A percentile compares a stretch with the other conserved stretches of the same genome.
These are phyloP conservation scores for Meiosimyza platycephala DNA, from an alignment of 2,888 invertebrate species.

Conservation along the genomic window DNA sequence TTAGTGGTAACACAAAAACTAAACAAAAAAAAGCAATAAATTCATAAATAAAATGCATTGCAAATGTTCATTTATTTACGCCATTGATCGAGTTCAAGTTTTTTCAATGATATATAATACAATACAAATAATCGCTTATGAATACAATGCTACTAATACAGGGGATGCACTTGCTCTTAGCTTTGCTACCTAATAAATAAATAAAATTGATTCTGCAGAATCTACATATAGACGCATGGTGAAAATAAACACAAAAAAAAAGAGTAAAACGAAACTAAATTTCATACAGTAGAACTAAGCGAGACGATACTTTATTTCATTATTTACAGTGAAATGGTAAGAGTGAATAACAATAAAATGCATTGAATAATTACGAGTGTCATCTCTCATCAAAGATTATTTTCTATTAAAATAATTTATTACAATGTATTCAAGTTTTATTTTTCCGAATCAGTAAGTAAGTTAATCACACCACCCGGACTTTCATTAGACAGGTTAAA, in stretches of 20 bases:
- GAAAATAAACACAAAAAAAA: background rate
- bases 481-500: too few species aligned
- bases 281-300: too few species aligned
- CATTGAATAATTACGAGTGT: too few species aligned
- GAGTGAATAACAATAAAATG: too few species aligned
- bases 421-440: too few species aligned
- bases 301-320: too few species aligned
- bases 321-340: too few species aligned
- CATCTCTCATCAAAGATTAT: too few species aligned
- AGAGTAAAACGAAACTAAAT: too few species aligned
- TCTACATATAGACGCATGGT: conserved; percentile 40
- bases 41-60: conserved; percentile 38
- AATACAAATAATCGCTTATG: background rate
- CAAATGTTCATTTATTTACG: conserved; percentile 41
- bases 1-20: conserved; percentile 15
- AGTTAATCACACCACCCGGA: too few species aligned
- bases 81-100: conserved; percentile 24
- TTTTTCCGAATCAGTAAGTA: too few species aligned
- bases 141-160: conserved; percentile 39
- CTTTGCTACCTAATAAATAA: conserved; percentile 37
- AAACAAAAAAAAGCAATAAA: conserved; percentile 26
- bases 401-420: too few species aligned
- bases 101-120: background rate
- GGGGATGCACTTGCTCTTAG: conserved; percentile 45
- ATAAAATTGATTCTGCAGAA: conserved; percentile 53